Evolutionary conservation across 2,888 invertebrate species (phyloP), one percentile per base, ranked within the genome.

Genomic region (Theristus sp.): DNA sequence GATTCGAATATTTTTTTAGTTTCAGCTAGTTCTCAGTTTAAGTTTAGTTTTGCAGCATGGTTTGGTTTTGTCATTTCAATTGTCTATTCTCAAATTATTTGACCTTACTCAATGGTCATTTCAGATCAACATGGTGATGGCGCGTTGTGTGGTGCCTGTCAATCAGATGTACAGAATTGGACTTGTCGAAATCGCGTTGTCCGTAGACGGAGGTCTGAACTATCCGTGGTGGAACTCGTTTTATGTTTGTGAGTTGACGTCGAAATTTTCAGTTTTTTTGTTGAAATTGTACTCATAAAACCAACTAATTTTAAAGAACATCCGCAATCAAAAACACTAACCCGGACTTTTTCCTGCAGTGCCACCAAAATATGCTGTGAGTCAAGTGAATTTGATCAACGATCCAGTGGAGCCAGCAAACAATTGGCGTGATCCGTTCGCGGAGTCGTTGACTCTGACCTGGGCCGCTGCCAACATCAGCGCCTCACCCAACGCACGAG

Each of bases 201-300:
- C 68, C 17, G 64, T 64, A 17, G 68, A 68, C 57, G 68, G 68
- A n/a, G 67, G 68, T 25, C 67, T 67, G 58, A 65, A 68, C 47
- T 67, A 67, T 59, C 66, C 67, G 2, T 67, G 62, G 62, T 67
- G 68, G 68, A 66, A 59, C 24, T 67, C 63, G 46, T 67, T 67
- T 57, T 69, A 68, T 55, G 58, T 67, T 26, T 58, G 66, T 66
- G 59, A 58, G 65, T 53, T 54, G 20, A 2, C 53, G 2, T 25
- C 27, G 22, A 10, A 3, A 25, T 38, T 46, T 13, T 58, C 24
- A 13, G 24, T 46, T 6, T 22, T n/a, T 38, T 54, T 52, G 13
- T 24, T n/a, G 52, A 17, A 6, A n/a, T 52, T 52, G 10, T 52
- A 13, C 13, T 38, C 13, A 38, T 13, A 38, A 6, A 38, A 20